These are phyloP conservation scores for Alcedo atthis DNA, from an alignment of 2,797 vertebrate species.

Conservation along the genomic window DNA sequence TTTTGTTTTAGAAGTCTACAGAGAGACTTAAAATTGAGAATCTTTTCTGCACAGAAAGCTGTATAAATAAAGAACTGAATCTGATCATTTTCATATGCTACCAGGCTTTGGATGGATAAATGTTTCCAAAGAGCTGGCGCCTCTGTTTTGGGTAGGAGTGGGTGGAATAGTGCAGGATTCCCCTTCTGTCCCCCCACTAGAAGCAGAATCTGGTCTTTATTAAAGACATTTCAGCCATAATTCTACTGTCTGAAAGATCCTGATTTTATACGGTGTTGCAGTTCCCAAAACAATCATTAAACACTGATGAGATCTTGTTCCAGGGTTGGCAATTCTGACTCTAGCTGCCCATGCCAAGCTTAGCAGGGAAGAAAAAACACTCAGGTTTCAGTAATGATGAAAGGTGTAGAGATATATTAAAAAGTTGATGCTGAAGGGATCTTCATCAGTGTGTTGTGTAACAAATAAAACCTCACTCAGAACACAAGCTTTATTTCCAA, in stretches of 20 bases:
- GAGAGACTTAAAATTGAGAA: background rate
- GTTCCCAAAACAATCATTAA: constrained; percentile 43
- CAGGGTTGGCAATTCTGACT: background rate
- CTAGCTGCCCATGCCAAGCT: background rate
- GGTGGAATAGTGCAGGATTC: constrained; percentile 61
- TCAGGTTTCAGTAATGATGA: background rate
- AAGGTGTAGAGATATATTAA: background rate
- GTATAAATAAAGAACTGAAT: constrained; percentile 56
- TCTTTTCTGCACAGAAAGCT: constrained; percentile 10
- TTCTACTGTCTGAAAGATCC: constrained; percentile 44
- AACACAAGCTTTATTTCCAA: background rate
- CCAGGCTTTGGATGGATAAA: constrained; percentile 74
- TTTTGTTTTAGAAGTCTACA: background rate
- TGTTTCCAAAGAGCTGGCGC: constrained; percentile 74
- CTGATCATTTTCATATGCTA: constrained; percentile 78
- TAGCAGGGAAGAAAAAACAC: background rate
- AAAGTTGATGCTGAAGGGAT: background rate
- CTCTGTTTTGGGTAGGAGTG: constrained; percentile 60
- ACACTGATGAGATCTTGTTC: constrained; percentile 19
- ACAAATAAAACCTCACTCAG: background rate
- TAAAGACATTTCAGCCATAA: constrained; percentile 61
- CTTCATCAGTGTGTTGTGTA: background rate
- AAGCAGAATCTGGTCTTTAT: constrained; percentile 77
- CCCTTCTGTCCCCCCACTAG: constrained; percentile 35
- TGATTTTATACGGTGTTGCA: constrained; percentile 35